A percentile compares a stretch with the other conserved stretches of the same genome.
phyloP scores from a whole-genome alignment of 2,888 invertebrate species.

The Acanthococcus lagerstroemiae region DNA sequence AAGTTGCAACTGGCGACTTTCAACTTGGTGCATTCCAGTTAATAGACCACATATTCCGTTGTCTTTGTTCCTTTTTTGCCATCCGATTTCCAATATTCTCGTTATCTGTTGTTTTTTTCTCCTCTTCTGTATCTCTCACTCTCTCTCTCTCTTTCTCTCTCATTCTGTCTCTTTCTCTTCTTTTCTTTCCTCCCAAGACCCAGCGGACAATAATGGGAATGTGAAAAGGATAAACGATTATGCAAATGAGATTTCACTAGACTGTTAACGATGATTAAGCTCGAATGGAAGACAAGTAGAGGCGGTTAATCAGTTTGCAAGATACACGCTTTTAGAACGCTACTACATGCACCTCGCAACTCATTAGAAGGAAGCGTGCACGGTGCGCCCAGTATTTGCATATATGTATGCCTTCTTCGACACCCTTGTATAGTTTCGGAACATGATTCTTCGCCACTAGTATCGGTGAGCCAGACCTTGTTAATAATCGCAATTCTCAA shows the following conservation, averaged over 20 bases:
- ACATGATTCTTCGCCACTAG: slow-evolving; percentile 1
- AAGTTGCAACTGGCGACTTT: too few relatives aligned
- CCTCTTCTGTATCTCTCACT: too few relatives aligned
- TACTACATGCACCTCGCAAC: slow-evolving; percentile 28
- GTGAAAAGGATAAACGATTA: slow-evolving; percentile 29
- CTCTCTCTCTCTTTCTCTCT: too few relatives aligned
- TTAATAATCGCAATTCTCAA: too few relatives aligned
- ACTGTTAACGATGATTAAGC: slow-evolving; percentile 29
- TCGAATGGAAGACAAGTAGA: slow-evolving; percentile 28
- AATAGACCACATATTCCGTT: too few relatives aligned
- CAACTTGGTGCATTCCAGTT: too few relatives aligned
- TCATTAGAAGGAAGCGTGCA: slow-evolving; percentile 25
- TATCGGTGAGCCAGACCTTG: neutral
- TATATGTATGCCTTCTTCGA: neutral
- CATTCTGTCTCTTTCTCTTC: too few relatives aligned
- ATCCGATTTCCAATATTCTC: too few relatives aligned
- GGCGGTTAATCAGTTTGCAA: slow-evolving; percentile 28
- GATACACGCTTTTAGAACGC: slow-evolving; percentile 27
- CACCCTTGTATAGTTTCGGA: slow-evolving; percentile 19
- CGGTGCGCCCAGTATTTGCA: slow-evolving; percentile 19
- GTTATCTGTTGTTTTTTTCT: too few relatives aligned
- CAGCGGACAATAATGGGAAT: slow-evolving; percentile 28
- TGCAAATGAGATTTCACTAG: slow-evolving; percentile 28
- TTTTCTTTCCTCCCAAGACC: too few relatives aligned
- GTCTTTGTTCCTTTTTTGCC: too few relatives aligned